Evolutionary conservation across 2,888 invertebrate species (phyloP).

Genomic region (Sepioteuthis lessoniana): DNA sequence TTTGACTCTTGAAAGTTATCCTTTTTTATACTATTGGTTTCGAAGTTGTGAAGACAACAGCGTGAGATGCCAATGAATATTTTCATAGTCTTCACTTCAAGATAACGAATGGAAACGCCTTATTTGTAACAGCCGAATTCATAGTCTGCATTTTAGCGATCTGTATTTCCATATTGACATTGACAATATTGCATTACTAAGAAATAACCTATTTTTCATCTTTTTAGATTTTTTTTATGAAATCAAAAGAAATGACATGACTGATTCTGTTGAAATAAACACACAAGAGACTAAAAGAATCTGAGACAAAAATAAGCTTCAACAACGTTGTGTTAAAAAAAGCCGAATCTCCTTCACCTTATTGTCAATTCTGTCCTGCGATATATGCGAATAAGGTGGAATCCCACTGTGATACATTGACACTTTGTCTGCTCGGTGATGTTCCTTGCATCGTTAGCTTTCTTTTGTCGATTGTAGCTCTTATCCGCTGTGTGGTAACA

Average conservation of each 20-base stretch:
- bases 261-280: background rate
- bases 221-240: background rate
- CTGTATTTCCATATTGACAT: background rate
- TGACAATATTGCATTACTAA: background rate
- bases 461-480: background rate
- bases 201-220: background rate
- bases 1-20: background rate
- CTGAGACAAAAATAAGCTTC: background rate
- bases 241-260: background rate
- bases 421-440: background rate
- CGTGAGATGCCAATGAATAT: background rate
- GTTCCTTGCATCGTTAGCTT: background rate
- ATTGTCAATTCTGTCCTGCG: conserved; percentile 1
- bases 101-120: background rate
- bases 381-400: background rate
- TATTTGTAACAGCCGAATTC: background rate
- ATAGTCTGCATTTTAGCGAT: background rate
- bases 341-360: background rate
- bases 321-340: background rate
- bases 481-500: conserved; percentile 13
- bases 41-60: background rate
- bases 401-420: background rate
- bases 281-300: background rate
- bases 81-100: background rate
- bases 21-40: background rate